Percentiles rank a stretch among this genome's conserved stretches.
Conservation (phyloP, 2,797 vertebrate genomes). For the Silurus aristotelis region DNA sequence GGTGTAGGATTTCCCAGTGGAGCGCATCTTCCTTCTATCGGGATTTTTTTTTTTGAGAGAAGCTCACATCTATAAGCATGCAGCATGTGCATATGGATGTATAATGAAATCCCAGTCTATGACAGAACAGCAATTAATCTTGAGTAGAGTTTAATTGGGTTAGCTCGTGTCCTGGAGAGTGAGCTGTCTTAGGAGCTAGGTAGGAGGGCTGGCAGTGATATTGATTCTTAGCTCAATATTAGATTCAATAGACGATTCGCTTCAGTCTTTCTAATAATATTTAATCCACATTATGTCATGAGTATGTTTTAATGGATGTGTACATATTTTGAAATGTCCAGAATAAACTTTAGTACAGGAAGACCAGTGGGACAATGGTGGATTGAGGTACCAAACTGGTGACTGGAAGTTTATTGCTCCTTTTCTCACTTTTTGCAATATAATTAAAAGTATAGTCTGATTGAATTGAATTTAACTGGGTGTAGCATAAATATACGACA, state of each 20-base stretch:
- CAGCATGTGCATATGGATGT: slow-evolving; percentile 3
- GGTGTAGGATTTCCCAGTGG: slow-evolving; percentile 57
- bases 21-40: slow-evolving; percentile 15
- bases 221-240: background rate
- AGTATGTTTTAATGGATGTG: background rate
- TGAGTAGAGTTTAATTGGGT: slow-evolving; percentile 16
- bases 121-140: background rate
- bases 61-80: background rate
- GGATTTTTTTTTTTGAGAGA: background rate
- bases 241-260: background rate
- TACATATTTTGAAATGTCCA: background rate
- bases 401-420: background rate
- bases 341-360: slow-evolving; percentile 2
- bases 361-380: background rate
- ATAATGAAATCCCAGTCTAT: background rate
- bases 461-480: background rate
- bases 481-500: background rate
- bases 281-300: slow-evolving; percentile 7
- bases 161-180: background rate
- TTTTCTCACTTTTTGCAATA: background rate
- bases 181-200: background rate
- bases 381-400: background rate
- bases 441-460: background rate
- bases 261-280: background rate
- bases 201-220: background rate